Evolutionary conservation across 2,888 invertebrate species (phyloP), one percentile per base, ranked within the genome.

Genomic region (Cerastis leucographa): DNA sequence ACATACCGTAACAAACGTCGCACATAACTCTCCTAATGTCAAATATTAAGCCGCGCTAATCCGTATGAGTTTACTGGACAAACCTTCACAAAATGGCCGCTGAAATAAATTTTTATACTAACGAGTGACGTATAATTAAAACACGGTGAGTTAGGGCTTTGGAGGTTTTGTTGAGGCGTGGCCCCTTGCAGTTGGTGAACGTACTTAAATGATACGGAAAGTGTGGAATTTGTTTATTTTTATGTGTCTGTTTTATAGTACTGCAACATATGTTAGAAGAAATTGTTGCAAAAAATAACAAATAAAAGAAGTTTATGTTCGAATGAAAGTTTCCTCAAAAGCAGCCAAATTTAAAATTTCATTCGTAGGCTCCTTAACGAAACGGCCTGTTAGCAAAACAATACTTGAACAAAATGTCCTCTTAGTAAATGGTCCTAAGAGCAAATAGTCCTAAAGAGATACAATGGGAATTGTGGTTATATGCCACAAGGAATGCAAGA

Each of bases 61-160:
- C 65, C 74, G 22, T 2, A 12, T 29, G 59, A 46, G 44, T 68
- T 66, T 46, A 67, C 44, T 68, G 76, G 67, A 65, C 62, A 61
- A 61, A 19, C 46, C 70, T 64, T 40, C 42, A 80, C 76, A 85
- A 90, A 73, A 88, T 85, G 83, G 75, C 65, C 66, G 74, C 61
- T 56, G 42, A 69, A 84, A 89, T 87, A 87, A 29, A 62, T 83
- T 87, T 87, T 88, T 86, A 88, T 83, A 81, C 77, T 78, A 81
- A 88, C 80, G 73, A 76, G 71, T 65, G 77, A 66, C 68, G 73
- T 82, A 80, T 84, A 85, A 87, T 89, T 90, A 89, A 89, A 90
- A 85, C 70, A 71, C 81, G 81, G 75, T 87, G 86, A 88, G 83
- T 82, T 70, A 79, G 70, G 73, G 25, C 56, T 67, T 44, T 65